phyloP scores from a whole-genome alignment of 2,888 invertebrate genomes.

The Hemithea aestivaria region DNA sequence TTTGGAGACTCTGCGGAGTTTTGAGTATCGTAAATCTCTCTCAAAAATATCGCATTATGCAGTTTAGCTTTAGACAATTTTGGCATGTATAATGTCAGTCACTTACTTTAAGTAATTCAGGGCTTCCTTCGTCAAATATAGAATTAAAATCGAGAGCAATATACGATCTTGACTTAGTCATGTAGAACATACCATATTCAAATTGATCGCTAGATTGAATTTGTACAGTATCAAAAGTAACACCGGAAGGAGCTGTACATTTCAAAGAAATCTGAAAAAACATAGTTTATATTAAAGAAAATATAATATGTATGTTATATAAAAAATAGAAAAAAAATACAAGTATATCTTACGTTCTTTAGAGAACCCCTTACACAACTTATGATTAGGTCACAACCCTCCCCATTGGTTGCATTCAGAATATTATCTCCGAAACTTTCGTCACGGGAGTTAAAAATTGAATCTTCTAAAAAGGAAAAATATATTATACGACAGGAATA shows the following conservation, averaged over 20 bases:
- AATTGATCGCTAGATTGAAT: slow-evolving; percentile 34
- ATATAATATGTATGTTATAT: background rate
- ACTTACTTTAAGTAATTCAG: slow-evolving; percentile 31
- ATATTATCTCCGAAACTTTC: slow-evolving; percentile 31
- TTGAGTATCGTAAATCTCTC: background rate
- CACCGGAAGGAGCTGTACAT: slow-evolving; percentile 28
- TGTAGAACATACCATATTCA: slow-evolving; percentile 32
- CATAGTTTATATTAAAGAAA: background rate
- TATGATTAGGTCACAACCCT: slow-evolving; percentile 43
- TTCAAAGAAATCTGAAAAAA: slow-evolving; percentile 33
- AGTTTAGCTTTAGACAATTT: no score
- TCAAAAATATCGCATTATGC: slow-evolving; percentile 19
- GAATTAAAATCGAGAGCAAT: slow-evolving; percentile 32
- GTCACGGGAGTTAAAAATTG: slow-evolving; percentile 53
- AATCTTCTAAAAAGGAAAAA: slow-evolving; percentile 44
- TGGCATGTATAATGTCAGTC: background rate
- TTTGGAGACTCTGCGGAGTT: no score
- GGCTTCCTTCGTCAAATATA: slow-evolving; percentile 31
- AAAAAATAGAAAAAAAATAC: background rate
- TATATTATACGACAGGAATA: no score
- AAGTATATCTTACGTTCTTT: slow-evolving; percentile 40
- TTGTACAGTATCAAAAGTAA: slow-evolving; percentile 35
- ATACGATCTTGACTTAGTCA: slow-evolving; percentile 30
- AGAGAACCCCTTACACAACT: slow-evolving; percentile 38
- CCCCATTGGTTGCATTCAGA: slow-evolving; percentile 16